Conservation (phyloP, 1,140 invertebrate species). For the Drosophila mauritiana region DNA sequence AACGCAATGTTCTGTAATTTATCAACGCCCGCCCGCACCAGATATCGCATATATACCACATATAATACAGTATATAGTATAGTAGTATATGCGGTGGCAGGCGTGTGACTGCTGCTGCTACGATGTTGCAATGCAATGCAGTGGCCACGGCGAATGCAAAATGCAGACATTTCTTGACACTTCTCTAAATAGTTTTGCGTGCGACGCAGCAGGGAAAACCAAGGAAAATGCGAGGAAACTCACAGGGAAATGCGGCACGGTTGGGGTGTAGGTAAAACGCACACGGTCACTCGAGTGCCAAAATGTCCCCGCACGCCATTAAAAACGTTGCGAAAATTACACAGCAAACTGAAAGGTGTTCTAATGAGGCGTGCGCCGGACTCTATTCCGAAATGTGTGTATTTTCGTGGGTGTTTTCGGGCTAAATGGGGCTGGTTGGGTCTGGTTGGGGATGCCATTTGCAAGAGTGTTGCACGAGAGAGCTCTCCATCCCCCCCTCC, state of each 20-base stretch:
- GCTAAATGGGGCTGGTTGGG: conserved; percentile 6
- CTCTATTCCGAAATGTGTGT: conserved; percentile 36
- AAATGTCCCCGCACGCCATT: conserved; percentile 81
- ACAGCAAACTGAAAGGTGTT: conserved; percentile 81
- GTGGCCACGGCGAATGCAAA: conserved; percentile 57
- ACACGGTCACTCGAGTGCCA: conserved; percentile 81
- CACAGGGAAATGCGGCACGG: not conserved
- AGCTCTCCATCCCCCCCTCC: conserved; percentile 33
- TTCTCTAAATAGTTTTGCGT: conserved; percentile 83
- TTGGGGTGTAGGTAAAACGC: conserved; percentile 24
- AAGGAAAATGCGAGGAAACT: conserved; percentile 20
- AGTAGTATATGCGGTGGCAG: conserved; percentile 40
- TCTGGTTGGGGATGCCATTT: not conserved
- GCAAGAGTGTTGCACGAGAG: conserved; percentile 37
- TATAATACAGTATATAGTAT: not conserved
- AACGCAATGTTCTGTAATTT: conserved; percentile 76
- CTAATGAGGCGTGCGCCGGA: conserved; percentile 80
- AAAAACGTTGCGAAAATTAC: conserved; percentile 82
- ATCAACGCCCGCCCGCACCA: conserved; percentile 70
- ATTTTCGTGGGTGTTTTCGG: conserved; percentile 26
- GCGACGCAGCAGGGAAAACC: conserved; percentile 48
- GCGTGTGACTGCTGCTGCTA: conserved; percentile 55
- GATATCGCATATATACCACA: conserved; percentile 1
- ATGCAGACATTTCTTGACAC: conserved; percentile 83
- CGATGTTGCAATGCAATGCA: conserved; percentile 71